Percentiles rank a stretch among this genome's conserved stretches.
Evolutionary conservation across 2,888 invertebrate species (phyloP).

Genomic region (Smittia aterrima): DNA sequence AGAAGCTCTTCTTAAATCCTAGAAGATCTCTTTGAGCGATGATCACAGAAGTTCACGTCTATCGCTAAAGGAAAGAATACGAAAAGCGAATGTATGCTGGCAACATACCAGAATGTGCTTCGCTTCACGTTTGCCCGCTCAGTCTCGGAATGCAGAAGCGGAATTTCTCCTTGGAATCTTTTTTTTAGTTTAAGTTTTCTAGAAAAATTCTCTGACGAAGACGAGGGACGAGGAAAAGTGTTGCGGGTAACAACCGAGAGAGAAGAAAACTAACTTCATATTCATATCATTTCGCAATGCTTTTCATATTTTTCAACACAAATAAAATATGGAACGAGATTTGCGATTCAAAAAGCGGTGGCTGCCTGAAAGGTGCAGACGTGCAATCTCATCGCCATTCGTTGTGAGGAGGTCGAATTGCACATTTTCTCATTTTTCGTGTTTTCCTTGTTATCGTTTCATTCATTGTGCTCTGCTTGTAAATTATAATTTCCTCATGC

Average conservation of each 20-base stretch:
- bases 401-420: background rate
- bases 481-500: background rate
- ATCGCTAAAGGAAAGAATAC: background rate
- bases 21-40: too few relatives aligned
- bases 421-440: background rate
- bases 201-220: background rate
- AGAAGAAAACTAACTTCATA: slow-evolving; percentile 20
- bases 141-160: background rate
- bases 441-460: background rate
- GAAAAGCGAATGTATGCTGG: background rate
- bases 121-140: background rate
- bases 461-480: background rate
- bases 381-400: slow-evolving; percentile 12
- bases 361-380: slow-evolving; percentile 20
- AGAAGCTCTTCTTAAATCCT: too few relatives aligned
- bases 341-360: background rate
- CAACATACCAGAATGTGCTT: slow-evolving; percentile 14
- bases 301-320: background rate
- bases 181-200: background rate
- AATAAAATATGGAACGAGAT: slow-evolving; percentile 5
- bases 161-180: background rate
- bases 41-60: too few relatives aligned
- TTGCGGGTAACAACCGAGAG: background rate
- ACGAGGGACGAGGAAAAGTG: background rate
- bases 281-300: slow-evolving; percentile 22